These are phyloP conservation scores for Hypselothyrea guttata DNA, from an alignment of 2,888 invertebrate species.

Conservation along the genomic window DNA sequence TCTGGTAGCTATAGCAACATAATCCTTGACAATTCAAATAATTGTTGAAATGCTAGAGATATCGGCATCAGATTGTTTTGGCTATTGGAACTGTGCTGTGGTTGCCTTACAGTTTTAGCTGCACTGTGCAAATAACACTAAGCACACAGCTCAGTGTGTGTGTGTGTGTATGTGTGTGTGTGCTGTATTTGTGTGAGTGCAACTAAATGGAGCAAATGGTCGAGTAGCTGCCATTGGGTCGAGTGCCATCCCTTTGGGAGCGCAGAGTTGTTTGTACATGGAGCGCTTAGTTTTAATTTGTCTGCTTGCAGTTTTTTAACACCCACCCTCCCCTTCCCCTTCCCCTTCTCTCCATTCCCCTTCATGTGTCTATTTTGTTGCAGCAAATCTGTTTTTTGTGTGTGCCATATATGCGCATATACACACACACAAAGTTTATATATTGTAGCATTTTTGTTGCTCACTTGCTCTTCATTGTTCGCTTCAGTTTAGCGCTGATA, in stretches of 20 bases:
- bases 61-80: conserved; percentile 23
- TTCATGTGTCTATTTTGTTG: conserved; percentile 36
- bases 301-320: conserved; percentile 61
- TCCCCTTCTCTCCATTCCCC: not conserved
- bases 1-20: no score
- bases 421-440: conserved; percentile 19
- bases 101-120: conserved; percentile 55
- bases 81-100: conserved; percentile 40
- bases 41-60: conserved; percentile 15
- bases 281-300: conserved; percentile 75
- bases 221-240: conserved; percentile 70
- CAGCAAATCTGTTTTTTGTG: conserved; percentile 57
- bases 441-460: conserved; percentile 20
- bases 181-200: conserved; percentile 32
- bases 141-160: conserved; percentile 27
- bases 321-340: not conserved
- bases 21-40: not conserved
- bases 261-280: conserved; percentile 63
- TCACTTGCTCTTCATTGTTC: conserved; percentile 49
- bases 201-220: conserved; percentile 74
- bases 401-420: conserved; percentile 16
- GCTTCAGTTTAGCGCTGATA: conserved; percentile 26
- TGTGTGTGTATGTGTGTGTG: conserved; percentile 26
- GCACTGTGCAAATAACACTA: conserved; percentile 50
- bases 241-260: conserved; percentile 42